phyloP scores from a whole-genome alignment of 2,797 vertebrate species.

The Mus minutoides region DNA sequence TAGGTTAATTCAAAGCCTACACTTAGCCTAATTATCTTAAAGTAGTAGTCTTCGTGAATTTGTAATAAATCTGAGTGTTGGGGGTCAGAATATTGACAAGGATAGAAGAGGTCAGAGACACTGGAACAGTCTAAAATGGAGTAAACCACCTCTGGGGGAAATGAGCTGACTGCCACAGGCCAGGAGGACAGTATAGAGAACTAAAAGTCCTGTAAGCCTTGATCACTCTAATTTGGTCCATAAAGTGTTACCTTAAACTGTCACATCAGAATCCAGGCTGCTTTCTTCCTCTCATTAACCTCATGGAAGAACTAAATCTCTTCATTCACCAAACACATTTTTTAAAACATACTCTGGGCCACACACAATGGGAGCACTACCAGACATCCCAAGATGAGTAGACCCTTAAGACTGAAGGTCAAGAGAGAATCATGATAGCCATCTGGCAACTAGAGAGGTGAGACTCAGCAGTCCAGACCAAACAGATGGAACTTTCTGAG shows the following conservation, averaged over 20 bases:
- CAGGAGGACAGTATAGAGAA: not conserved
- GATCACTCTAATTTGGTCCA: not conserved
- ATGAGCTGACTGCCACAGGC: not conserved
- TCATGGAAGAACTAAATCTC: not conserved
- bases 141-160: not conserved
- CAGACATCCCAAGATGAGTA: not conserved
- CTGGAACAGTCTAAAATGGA: not conserved
- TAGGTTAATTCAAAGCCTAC: constrained; percentile 23
- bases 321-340: not conserved
- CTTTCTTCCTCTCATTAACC: not conserved
- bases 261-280: not conserved
- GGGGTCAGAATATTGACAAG: not conserved
- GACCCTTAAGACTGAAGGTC: not conserved
- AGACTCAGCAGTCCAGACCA: not conserved
- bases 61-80: constrained; percentile 20
- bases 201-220: not conserved
- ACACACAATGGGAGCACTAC: not conserved
- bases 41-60: not conserved
- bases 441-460: not conserved
- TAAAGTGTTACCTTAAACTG: not conserved
- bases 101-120: not conserved
- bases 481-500: not conserved
- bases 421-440: not conserved
- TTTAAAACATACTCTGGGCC: not conserved
- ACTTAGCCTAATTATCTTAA: constrained; percentile 49